Base-by-base conservation (phyloP, 2,113 vertebrate species). In the Nettapus auritus region DNA sequence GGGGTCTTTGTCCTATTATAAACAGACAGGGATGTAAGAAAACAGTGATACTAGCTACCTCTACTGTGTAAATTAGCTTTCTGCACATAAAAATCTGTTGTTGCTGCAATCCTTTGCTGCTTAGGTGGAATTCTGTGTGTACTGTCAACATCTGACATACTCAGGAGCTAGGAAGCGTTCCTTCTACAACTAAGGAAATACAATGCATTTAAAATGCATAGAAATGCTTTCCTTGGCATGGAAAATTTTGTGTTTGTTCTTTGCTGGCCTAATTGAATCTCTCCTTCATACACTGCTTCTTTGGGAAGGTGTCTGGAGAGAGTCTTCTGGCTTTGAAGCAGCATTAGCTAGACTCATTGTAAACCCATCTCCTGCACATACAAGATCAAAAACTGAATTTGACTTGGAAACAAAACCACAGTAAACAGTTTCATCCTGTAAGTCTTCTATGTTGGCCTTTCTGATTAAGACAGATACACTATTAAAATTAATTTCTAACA, bases 401-500 rank as follows among this genome's bases (percentile, higher is more conserved):
- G 29, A 48, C 19, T 48, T 69, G 34, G 59, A 82, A 83, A 82
- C 11, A 68, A 74, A 82, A 68, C 26, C 17, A 10, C 13, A 60
- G 22, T 22, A 25, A 50, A 38, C 11, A 8, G 48, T 71, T 82
- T 77, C 38, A 60, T 75, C 17, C 29, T 71, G 28, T 5, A 4
- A 15, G 11, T 25, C 46, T 55, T 68, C 83, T 78, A 23, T 19
- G 44, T 15, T 36, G 44, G 15, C 22, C 42, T 40, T 48, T 88
- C 73, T 67, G 16, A 23, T 86, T 63, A 52, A 69, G 79, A 77
- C 21, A 40, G 38, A 62, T 71, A 71, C n/a, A 50, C 69, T 90
- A 12, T 52, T 62, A 40, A 96, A 94, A 93, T 96, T 91, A 63
- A 90, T 93, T 94, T 83, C 25, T 46, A 44, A 23, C 2, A 1